phyloP scores from a whole-genome alignment of 2,113 vertebrate species.

The Girardinichthys multiradiatus region DNA sequence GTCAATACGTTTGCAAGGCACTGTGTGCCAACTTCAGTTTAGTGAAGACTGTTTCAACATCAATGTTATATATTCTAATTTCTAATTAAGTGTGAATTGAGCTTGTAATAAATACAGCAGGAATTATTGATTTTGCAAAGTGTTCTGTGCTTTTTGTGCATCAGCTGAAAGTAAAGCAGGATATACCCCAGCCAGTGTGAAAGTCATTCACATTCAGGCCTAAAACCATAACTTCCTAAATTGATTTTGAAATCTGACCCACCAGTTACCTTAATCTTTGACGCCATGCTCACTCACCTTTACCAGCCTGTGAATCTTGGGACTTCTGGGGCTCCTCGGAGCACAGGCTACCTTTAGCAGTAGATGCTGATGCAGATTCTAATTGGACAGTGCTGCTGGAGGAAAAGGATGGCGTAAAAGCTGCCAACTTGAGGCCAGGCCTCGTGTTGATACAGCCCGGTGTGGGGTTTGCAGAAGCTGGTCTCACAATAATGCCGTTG shows the following conservation, averaged over 20 bases:
- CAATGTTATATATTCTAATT: no score
- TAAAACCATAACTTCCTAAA: background rate
- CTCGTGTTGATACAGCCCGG: constrained; percentile 50
- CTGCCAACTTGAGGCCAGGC: constrained; percentile 27
- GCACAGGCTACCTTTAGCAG: constrained; percentile 38
- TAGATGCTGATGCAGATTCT: constrained; percentile 36
- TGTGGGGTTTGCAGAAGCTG: constrained; percentile 41
- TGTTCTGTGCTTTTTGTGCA: background rate
- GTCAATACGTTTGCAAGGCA: no score
- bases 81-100: no score
- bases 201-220: background rate
- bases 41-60: constrained; percentile 8
- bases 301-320: constrained; percentile 40
- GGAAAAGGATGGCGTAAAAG: constrained; percentile 14
- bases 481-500: constrained; percentile 46
- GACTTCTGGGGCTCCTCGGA: constrained; percentile 55
- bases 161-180: background rate
- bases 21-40: background rate
- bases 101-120: no score
- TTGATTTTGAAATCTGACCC: background rate
- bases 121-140: no score
- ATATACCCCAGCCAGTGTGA: background rate
- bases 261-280: background rate
- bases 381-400: constrained; percentile 30
- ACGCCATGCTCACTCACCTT: constrained; percentile 66